Percentiles rank a stretch among this genome's conserved stretches.
Evolutionary conservation across 2,797 vertebrate species (phyloP).

Genomic region (Hemibagrus guttatus): DNA sequence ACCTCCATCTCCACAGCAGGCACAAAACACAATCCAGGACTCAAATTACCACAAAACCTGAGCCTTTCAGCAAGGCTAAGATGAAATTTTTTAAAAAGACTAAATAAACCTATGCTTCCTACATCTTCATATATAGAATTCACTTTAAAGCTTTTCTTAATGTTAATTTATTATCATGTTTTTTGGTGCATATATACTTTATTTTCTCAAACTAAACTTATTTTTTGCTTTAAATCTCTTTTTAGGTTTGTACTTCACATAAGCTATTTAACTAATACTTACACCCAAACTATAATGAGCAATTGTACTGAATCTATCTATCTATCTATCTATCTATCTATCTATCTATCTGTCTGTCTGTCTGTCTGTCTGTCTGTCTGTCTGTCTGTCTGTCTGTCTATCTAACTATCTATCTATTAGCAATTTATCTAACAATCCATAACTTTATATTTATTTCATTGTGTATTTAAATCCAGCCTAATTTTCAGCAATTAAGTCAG

Average conservation of each 20-base stretch:
- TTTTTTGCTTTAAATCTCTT: neutral
- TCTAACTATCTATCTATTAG: no score
- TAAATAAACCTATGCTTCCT: conserved; percentile 1
- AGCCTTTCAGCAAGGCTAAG: neutral
- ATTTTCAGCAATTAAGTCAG: neutral
- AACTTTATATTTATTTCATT: neutral
- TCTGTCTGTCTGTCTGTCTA: no score
- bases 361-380: no score
- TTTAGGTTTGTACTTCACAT: neutral
- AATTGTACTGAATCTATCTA: neutral
- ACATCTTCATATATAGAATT: neutral
- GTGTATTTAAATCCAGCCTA: neutral
- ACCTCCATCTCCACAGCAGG: conserved; percentile 19
- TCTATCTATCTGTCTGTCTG: no score
- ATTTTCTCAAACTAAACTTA: neutral
- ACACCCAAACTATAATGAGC: neutral
- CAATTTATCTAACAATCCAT: neutral
- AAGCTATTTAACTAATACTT: neutral
- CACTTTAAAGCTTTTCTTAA: neutral
- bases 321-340: no score
- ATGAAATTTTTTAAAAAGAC: neutral
- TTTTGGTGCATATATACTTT: no score
- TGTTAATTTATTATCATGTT: neutral
- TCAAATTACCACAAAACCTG: conserved; percentile 2
- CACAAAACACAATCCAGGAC: neutral